Evolutionary conservation across 2,797 vertebrate genomes (phyloP).

Genomic region (Telmatherina bonti): DNA sequence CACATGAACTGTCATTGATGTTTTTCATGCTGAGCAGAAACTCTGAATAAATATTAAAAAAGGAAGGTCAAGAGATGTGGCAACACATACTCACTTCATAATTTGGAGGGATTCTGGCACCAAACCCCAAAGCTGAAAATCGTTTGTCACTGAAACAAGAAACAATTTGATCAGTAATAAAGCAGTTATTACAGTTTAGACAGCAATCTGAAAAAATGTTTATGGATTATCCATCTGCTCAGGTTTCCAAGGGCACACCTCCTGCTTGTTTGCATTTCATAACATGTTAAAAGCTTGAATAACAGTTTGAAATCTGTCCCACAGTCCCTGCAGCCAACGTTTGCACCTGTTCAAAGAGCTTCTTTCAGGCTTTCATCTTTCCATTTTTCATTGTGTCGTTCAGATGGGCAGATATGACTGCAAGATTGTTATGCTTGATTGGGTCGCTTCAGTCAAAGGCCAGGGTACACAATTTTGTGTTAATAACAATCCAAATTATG

Average conservation of each 20-base stretch:
- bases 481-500: constrained; percentile 21
- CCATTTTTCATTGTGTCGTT: constrained; percentile 32
- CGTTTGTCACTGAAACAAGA: constrained; percentile 89
- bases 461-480: constrained; percentile 17
- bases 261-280: constrained; percentile 65
- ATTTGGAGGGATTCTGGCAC: constrained; percentile 96
- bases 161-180: constrained; percentile 51
- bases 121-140: constrained; percentile 96
- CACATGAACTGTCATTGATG: constrained; percentile 22
- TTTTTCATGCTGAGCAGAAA: constrained; percentile 23
- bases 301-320: constrained; percentile 62
- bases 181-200: constrained; percentile 24
- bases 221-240: constrained; percentile 56
- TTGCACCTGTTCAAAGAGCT: constrained; percentile 62
- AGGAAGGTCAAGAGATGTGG: constrained; percentile 22
- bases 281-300: constrained; percentile 64
- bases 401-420: constrained; percentile 30
- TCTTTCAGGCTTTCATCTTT: constrained; percentile 40
- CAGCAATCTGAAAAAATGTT: constrained; percentile 41
- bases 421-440: constrained; percentile 12
- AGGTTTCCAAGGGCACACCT: constrained; percentile 41
- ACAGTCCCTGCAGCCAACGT: constrained; percentile 38
- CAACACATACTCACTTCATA: constrained; percentile 87
- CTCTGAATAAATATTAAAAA: constrained; percentile 23
- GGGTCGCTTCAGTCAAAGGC: constrained; percentile 20